A percentile compares a stretch with the other conserved stretches of the same genome.
Evolutionary conservation across 2,888 invertebrate species (phyloP).

Genomic region (Tetramorium bicarinatum): DNA sequence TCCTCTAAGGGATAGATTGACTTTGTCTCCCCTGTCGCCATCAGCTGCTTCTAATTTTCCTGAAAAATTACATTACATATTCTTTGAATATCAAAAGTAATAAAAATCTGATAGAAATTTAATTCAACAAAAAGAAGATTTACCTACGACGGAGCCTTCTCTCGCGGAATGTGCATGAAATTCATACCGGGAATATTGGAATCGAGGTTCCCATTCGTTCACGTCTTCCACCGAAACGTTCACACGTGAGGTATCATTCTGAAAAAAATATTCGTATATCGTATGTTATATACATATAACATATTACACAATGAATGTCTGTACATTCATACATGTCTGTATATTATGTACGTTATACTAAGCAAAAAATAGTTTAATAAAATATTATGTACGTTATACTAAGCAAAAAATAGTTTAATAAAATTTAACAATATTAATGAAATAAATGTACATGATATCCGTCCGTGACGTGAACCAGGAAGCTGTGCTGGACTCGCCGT

Average conservation of each 20-base stretch:
- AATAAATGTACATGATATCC: slow-evolving; percentile 89
- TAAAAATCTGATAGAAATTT: not conserved
- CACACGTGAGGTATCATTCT: slow-evolving; percentile 95
- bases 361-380: too few species aligned
- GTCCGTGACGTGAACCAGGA: slow-evolving; percentile 94
- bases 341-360: not conserved
- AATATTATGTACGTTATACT: not conserved
- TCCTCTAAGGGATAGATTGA: slow-evolving; percentile 91
- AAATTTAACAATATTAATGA: slow-evolving; percentile 26
- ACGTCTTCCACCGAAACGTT: slow-evolving; percentile 94
- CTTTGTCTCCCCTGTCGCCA: slow-evolving; percentile 92
- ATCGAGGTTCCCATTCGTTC: slow-evolving; percentile 97
- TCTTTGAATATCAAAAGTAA: not conserved
- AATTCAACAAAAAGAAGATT: slow-evolving; percentile 38
- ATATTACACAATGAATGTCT: not conserved
- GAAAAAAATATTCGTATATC: slow-evolving; percentile 73
- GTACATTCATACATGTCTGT: not conserved
- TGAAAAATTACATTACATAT: slow-evolving; percentile 78
- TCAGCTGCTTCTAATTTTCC: slow-evolving; percentile 95
- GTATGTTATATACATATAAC: not conserved
- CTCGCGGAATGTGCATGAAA: slow-evolving; percentile 87
- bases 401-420: not conserved
- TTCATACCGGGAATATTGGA: slow-evolving; percentile 95
- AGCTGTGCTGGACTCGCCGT: slow-evolving; percentile 90
- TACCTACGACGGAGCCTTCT: slow-evolving; percentile 83